Percentiles rank a stretch among this genome's conserved stretches.
Conservation (phyloP, 2,888 invertebrate species). For the Luffia ferchaultella region DNA sequence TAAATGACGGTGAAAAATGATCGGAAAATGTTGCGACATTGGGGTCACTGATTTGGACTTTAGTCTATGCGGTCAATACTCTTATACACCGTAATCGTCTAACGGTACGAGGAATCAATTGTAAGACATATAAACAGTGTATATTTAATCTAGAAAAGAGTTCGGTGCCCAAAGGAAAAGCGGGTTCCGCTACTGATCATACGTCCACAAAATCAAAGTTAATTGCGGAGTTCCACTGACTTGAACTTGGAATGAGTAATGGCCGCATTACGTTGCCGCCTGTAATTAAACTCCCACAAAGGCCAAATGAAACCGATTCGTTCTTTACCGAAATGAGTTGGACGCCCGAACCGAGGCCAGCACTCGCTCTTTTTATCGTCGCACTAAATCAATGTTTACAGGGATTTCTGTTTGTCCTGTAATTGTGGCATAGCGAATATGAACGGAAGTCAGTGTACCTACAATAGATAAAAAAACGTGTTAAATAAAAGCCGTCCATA, state of each 20-base stretch:
- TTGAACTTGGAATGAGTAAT: slow-evolving; percentile 7
- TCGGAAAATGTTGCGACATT: too few species aligned
- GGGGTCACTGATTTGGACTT: too few species aligned
- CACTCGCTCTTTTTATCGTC: background rate
- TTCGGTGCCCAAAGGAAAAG: background rate
- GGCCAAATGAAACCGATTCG: slow-evolving; percentile 20
- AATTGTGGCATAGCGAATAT: too few species aligned
- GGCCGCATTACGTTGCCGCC: slow-evolving; percentile 16
- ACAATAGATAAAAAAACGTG: too few species aligned
- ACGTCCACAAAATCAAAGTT: background rate
- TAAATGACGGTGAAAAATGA: too few species aligned
- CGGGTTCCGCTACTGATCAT: background rate
- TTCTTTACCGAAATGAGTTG: slow-evolving; percentile 19
- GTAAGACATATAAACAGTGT: too few species aligned
- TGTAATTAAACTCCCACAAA: slow-evolving; percentile 19
- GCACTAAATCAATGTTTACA: background rate
- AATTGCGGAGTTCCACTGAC: background rate
- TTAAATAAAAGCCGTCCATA: too few species aligned
- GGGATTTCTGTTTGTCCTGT: background rate
- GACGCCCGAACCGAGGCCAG: slow-evolving; percentile 6
- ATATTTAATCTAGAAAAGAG: too few species aligned
- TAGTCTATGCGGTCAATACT: too few species aligned
- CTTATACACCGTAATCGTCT: too few species aligned
- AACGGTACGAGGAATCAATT: too few species aligned
- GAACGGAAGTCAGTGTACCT: too few species aligned